phyloP scores from a whole-genome alignment of 2,888 invertebrate genomes.

The Epicampocera succincta region DNA sequence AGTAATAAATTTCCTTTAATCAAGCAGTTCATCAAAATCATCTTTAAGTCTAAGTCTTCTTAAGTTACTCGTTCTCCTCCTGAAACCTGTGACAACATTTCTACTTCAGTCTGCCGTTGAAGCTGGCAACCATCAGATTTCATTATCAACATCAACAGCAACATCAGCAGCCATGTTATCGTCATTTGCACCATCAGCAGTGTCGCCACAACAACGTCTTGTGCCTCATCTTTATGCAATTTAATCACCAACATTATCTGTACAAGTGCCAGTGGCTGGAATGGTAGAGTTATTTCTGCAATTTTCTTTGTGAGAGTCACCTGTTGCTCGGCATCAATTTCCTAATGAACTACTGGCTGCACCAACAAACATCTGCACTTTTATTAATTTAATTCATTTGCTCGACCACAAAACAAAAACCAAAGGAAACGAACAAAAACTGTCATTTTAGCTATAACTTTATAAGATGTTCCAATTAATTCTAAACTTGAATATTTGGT shows the following conservation, averaged over 20 bases:
- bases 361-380: background rate
- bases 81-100: background rate
- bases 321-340: conserved; percentile 41
- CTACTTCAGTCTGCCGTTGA: background rate
- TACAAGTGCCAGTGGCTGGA: background rate
- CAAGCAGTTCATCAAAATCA: conserved; percentile 44
- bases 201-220: background rate
- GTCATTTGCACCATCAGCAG: conserved; percentile 24
- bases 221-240: conserved; percentile 35
- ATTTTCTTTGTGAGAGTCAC: conserved; percentile 47
- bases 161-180: background rate
- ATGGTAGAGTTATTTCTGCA: background rate
- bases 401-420: no score
- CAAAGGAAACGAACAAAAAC: no score
- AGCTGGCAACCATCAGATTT: conserved; percentile 44
- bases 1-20: conserved; percentile 47
- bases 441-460: no score
- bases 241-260: conserved; percentile 50
- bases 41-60: conserved; percentile 42
- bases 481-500: no score
- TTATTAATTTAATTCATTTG: background rate
- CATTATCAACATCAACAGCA: conserved; percentile 26
- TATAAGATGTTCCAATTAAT: no score
- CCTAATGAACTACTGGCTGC: background rate
- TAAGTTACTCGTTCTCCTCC: conserved; percentile 2